Conservation (phyloP, 2,797 vertebrate genomes). For the Eidolon dupreanum region DNA sequence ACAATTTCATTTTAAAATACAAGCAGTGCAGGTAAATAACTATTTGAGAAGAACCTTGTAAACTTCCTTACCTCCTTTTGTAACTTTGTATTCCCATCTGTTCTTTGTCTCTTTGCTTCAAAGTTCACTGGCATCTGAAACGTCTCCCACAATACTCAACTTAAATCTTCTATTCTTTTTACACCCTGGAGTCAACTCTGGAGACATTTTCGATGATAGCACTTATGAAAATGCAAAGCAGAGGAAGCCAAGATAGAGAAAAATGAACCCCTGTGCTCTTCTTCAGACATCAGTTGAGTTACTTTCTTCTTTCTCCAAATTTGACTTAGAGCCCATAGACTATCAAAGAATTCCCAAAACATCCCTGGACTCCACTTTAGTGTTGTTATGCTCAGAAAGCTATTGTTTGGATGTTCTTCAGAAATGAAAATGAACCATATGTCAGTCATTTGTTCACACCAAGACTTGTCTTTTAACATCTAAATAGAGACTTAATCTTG, state of each 20-base stretch:
- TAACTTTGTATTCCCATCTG: not conserved
- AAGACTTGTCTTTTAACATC: not conserved
- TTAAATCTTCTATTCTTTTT: not conserved
- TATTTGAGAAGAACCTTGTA: not conserved
- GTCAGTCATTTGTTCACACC: not conserved
- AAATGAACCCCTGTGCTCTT: not conserved
- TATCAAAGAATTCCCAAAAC: not conserved
- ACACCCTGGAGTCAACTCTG: not conserved
- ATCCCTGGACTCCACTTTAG: not conserved
- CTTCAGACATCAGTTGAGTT: not conserved
- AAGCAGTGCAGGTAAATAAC: not conserved
- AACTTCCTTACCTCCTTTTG: not conserved
- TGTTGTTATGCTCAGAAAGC: not conserved
- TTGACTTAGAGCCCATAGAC: not conserved
- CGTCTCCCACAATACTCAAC: not conserved
- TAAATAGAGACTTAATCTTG: not conserved
- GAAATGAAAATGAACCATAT: not conserved
- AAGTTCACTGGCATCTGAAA: not conserved
- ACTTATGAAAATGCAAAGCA: constrained; percentile 42
- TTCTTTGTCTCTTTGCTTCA: not conserved
- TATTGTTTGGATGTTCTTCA: not conserved
- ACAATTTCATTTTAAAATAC: constrained; percentile 19
- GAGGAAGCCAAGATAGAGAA: not conserved
- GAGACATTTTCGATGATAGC: not conserved
- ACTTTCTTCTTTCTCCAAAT: not conserved